phyloP scores from a whole-genome alignment of 2,888 invertebrate genomes.

The Lycophotia porphyrea region DNA sequence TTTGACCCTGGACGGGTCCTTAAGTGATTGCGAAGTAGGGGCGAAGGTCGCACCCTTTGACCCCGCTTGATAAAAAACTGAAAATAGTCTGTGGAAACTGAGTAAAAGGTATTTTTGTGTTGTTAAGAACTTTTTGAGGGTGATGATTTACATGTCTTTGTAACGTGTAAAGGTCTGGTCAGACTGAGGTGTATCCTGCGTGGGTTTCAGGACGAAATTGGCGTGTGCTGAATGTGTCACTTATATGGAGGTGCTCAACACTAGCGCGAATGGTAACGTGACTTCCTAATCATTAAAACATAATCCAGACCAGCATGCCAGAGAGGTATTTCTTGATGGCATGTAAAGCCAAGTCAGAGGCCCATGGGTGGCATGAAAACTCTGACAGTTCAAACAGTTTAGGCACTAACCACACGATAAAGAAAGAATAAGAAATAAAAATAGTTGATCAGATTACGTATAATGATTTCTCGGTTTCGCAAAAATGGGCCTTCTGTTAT shows the following conservation, averaged over 20 bases:
- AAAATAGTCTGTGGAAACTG: constrained; percentile 41
- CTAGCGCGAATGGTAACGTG: neutral
- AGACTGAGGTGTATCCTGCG: neutral
- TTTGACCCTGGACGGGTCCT: constrained; percentile 63
- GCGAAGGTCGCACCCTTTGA: constrained; percentile 57
- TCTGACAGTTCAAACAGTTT: too few species aligned
- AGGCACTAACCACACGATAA: too few species aligned
- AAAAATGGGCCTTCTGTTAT: neutral
- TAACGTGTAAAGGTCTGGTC: neutral
- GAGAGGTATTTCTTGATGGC: too few species aligned
- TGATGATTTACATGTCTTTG: constrained; percentile 28
- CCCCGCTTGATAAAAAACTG: constrained; percentile 57
- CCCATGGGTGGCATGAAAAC: too few species aligned
- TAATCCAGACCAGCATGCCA: too few species aligned
- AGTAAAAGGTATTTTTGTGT: constrained; percentile 41
- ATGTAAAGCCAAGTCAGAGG: too few species aligned
- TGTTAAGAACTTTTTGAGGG: constrained; percentile 25
- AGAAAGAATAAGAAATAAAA: too few species aligned
- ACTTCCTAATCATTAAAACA: neutral
- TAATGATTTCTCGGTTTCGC: neutral
- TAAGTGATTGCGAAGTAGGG: constrained; percentile 72
- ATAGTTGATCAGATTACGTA: neutral
- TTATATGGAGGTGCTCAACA: neutral
- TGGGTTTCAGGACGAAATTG: neutral
- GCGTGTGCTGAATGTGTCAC: neutral